Conservation (phyloP, 2,113 vertebrate species). For the Lamprotornis superbus region DNA sequence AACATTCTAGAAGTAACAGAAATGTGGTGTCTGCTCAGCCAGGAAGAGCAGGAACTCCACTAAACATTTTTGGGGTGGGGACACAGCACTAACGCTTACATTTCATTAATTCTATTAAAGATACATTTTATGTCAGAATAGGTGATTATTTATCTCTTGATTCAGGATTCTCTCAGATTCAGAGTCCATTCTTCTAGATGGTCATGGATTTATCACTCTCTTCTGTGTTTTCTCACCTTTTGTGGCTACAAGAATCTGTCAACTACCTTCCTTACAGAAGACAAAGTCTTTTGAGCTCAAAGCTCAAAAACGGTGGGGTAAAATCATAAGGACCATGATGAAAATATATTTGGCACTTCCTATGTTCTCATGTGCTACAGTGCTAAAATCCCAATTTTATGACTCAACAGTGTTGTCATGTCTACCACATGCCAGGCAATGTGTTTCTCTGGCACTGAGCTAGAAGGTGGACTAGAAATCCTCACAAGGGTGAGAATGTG, state of each 20-base stretch:
- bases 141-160: neutral
- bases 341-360: neutral
- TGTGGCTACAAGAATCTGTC: neutral
- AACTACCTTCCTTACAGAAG: neutral
- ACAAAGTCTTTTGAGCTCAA: neutral
- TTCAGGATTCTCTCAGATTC: neutral
- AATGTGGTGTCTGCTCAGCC: neutral
- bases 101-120: neutral
- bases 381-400: neutral
- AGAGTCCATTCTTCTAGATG: neutral
- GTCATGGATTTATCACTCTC: neutral
- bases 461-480: neutral
- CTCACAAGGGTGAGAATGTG: neutral
- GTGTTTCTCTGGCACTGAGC: neutral
- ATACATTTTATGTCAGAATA: neutral
- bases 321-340: neutral
- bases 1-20: neutral
- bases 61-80: rapidly evolving
- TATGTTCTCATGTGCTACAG: neutral
- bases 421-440: neutral
- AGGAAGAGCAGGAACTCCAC: neutral
- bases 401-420: neutral
- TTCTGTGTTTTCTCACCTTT: neutral
- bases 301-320: neutral
- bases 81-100: rapidly evolving